Evolutionary conservation across 2,888 invertebrate genomes (phyloP).

Genomic region (Azorinus chamasolen): DNA sequence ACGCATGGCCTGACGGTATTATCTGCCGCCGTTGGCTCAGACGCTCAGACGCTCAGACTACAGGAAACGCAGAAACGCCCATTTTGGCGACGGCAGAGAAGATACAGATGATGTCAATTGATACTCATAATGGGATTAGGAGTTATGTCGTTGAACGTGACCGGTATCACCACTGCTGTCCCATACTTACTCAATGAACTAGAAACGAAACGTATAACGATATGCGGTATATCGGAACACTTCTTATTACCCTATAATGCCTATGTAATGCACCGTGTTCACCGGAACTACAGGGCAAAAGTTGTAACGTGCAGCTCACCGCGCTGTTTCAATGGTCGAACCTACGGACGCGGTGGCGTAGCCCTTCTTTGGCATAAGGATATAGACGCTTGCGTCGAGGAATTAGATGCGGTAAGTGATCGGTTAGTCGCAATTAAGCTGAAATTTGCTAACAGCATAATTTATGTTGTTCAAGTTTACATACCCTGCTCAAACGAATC

Average conservation of each 20-base stretch:
- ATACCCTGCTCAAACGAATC: conserved; percentile 6
- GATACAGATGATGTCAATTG: too few species aligned
- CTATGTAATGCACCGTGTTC: too few species aligned
- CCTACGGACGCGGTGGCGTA: conserved; percentile 5
- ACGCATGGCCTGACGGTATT: conserved; percentile 8
- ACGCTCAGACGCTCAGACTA: conserved; percentile 4
- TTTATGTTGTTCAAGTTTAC: conserved; percentile 9
- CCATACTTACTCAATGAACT: conserved; percentile 8
- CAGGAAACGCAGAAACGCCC: too few species aligned
- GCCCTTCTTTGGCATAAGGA: conserved; percentile 2
- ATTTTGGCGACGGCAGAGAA: too few species aligned
- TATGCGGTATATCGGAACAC: conserved; percentile 10
- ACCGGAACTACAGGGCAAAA: too few species aligned
- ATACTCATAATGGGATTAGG: too few species aligned
- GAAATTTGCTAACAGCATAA: not conserved
- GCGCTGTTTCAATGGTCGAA: not conserved
- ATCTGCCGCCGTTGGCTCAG: conserved; percentile 22
- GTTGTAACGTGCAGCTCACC: conserved; percentile 1
- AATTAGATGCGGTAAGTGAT: not conserved
- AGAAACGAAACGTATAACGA: not conserved
- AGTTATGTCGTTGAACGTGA: too few species aligned
- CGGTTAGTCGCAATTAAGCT: not conserved
- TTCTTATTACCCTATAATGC: not conserved
- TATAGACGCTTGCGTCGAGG: not conserved
- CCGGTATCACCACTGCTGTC: too few species aligned